Evolutionary conservation across 2,797 vertebrate genomes (phyloP).

Genomic region (Stomatorhinus walkeri): DNA sequence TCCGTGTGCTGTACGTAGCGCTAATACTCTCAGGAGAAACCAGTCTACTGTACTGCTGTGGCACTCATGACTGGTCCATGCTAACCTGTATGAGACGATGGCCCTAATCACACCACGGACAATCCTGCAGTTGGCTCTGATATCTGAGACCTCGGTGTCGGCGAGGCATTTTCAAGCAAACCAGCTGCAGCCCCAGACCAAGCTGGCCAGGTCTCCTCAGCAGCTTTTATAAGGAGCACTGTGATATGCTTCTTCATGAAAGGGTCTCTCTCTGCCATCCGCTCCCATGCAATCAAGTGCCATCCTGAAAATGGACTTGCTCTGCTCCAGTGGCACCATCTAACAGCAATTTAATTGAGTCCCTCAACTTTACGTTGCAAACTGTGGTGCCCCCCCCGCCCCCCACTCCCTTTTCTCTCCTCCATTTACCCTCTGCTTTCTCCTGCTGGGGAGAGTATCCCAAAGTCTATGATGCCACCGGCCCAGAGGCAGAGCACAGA

Average conservation of each 20-base stretch:
- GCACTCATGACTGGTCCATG: neutral
- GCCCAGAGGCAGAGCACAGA: neutral
- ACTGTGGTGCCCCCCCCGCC: neutral
- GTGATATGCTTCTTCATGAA: conserved; percentile 22
- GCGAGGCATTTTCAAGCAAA: neutral
- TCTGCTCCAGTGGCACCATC: conserved; percentile 7
- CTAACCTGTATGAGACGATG: conserved; percentile 44
- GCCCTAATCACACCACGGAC: conserved; percentile 39
- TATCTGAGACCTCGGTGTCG: neutral
- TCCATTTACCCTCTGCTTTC: conserved; percentile 12
- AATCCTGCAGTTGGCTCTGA: conserved; percentile 20
- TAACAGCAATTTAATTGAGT: conserved; percentile 9
- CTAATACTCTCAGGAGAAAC: neutral
- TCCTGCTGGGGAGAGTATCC: neutral
- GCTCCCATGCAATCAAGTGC: neutral
- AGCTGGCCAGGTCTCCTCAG: neutral
- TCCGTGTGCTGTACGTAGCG: neutral
- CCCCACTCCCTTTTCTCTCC: conserved; percentile 9
- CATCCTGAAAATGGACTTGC: neutral
- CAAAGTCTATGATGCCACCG: neutral
- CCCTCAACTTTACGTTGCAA: neutral
- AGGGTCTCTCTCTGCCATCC: neutral
- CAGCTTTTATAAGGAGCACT: conserved; percentile 17
- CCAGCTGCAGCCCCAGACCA: neutral
- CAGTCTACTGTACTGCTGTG: neutral